Base-by-base conservation (phyloP, 1,140 invertebrate genomes). In the Pseudomyrmex flavicornis region DNA sequence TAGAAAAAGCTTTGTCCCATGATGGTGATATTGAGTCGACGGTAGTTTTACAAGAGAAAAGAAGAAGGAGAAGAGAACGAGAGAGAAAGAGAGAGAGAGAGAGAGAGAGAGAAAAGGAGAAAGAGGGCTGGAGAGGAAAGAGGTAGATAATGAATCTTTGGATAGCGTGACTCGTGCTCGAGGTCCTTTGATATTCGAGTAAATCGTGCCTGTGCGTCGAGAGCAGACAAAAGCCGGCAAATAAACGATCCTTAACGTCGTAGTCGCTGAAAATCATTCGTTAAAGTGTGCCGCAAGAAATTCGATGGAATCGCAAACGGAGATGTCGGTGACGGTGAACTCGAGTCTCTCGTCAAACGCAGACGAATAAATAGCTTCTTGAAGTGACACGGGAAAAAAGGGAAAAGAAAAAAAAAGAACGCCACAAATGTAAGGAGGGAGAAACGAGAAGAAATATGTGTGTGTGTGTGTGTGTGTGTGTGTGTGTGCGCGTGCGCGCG, bases 61-160 rank as follows among this genome's bases (percentile, higher is more conserved):
- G 35, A 7, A 15, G 35, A 26, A 26, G 26, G 2, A 2, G 26
- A 3, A 12, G 48, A 26, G 12, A 20, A 17, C 58, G 52, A 79
- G 35, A 26, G 26, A 26, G 35, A 7, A 5, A 35, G 35, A 35
- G 35, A 35, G 26, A 26, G 35, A 7, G 35, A 35, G 35, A 35
- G 35, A 35, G 35, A 12, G 20, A 26, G 17, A 13, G 35, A 58
- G 20, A 26, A 12, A 13, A 17, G 58, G 35, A 35, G 35, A 35
- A 0, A 35, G 35, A 35, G 35, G 3, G 5, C 35, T 5, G 35
- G 35, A 1, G 48, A 26, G 12, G 35, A 69, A 35, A 79, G 35
- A 69, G n/a, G 74, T 35, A 61, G 63, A 58, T 76, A 83, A 83
- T 77, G 62, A 66, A 76, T 83, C 62, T 59, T 77, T 77, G 62